Evolutionary conservation across 2,797 vertebrate genomes (phyloP).

Genomic region (Agapornis canus): DNA sequence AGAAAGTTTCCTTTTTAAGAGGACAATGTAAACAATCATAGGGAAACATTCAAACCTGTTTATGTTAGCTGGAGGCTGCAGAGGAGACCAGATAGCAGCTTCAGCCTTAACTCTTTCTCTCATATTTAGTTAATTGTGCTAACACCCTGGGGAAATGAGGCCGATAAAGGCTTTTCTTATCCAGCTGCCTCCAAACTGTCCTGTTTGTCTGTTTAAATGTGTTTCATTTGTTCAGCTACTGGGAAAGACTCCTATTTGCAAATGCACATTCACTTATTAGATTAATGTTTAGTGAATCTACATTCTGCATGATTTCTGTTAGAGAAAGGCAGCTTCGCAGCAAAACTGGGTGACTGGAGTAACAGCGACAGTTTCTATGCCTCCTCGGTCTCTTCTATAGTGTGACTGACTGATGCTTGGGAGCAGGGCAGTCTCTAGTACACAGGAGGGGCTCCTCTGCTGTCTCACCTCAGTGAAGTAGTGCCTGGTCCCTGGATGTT

Average conservation of each 20-base stretch:
- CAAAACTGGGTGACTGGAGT: background rate
- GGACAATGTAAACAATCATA: conserved; percentile 51
- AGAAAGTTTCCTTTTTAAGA: conserved; percentile 71
- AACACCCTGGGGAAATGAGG: background rate
- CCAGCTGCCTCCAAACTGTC: background rate
- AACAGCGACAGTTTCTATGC: background rate
- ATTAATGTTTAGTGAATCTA: background rate
- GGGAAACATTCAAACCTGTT: conserved; percentile 64
- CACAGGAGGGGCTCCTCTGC: fast-evolving
- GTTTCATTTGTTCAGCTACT: background rate
- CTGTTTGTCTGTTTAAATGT: background rate
- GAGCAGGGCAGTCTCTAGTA: background rate
- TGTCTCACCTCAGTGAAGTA: fast-evolving
- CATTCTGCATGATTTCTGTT: background rate
- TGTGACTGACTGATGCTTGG: background rate
- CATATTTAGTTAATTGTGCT: background rate
- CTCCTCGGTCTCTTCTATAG: background rate
- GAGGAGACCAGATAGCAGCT: background rate
- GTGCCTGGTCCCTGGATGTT: background rate
- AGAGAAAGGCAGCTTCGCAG: background rate
- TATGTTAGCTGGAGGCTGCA: conserved; percentile 62
- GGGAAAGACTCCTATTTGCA: background rate
- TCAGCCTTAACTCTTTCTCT: conserved; percentile 23
- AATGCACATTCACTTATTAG: background rate
- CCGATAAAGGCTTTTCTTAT: background rate